Conservation (phyloP, 2,113 vertebrate genomes). For the Stegastes partitus region DNA sequence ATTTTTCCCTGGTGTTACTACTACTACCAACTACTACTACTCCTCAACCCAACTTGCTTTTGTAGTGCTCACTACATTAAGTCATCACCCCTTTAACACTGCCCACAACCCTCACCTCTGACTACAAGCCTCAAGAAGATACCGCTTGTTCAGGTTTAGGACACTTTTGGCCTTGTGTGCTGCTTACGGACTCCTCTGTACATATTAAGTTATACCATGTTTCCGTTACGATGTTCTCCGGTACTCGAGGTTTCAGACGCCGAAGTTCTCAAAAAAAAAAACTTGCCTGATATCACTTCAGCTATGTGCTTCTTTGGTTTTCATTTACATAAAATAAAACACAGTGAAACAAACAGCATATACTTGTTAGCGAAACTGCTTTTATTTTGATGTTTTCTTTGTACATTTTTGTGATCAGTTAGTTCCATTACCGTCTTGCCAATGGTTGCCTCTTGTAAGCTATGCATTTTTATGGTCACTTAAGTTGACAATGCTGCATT, state of each 20-base stretch:
- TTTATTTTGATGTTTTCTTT: slow-evolving; percentile 55
- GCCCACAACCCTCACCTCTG: slow-evolving; percentile 56
- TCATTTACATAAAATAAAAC: slow-evolving; percentile 44
- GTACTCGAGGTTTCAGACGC: slow-evolving; percentile 65
- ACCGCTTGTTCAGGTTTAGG: slow-evolving; percentile 69
- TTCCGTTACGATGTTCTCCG: slow-evolving; percentile 55
- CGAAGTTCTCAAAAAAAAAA: slow-evolving; percentile 23
- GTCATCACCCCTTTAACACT: slow-evolving; percentile 75
- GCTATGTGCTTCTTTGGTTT: slow-evolving; percentile 60
- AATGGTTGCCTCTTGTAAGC: slow-evolving; percentile 80
- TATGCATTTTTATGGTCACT: slow-evolving; percentile 76
- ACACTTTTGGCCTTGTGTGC: slow-evolving; percentile 54
- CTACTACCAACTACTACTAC: slow-evolving; percentile 77
- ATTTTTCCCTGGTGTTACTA: slow-evolving; percentile 73
- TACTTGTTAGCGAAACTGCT: slow-evolving; percentile 60
- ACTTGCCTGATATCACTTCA: slow-evolving; percentile 44
- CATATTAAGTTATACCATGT: slow-evolving; percentile 76
- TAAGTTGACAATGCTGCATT: slow-evolving; percentile 63
- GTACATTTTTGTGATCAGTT: slow-evolving; percentile 44
- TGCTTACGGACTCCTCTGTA: slow-evolving; percentile 64
- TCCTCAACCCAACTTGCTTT: slow-evolving; percentile 73
- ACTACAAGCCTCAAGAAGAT: slow-evolving; percentile 62
- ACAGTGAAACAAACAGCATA: slow-evolving; percentile 37
- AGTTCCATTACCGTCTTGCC: slow-evolving; percentile 61
- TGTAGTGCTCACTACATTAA: slow-evolving; percentile 73